Evolutionary conservation across 2,888 invertebrate species (phyloP).

Genomic region (Endomychus coccineus): DNA sequence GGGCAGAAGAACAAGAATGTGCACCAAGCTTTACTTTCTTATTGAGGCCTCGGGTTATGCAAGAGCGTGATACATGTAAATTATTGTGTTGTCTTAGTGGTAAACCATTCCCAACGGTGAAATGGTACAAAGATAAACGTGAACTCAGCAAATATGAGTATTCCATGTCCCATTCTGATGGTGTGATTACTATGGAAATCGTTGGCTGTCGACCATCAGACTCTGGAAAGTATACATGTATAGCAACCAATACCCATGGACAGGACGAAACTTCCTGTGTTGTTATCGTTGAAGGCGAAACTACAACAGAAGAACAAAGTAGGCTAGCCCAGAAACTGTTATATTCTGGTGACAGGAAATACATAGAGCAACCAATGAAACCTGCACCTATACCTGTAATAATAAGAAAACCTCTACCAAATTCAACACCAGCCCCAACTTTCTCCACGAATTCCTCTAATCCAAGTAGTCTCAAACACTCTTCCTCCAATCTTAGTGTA

Average conservation of each 20-base stretch:
- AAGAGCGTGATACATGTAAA: slow-evolving; percentile 92
- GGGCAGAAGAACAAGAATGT: slow-evolving; percentile 88
- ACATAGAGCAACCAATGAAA: slow-evolving; percentile 76
- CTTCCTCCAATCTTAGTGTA: slow-evolving; percentile 40
- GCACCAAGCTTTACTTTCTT: slow-evolving; percentile 98
- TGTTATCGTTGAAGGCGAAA: slow-evolving; percentile 87
- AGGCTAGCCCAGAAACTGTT: slow-evolving; percentile 81
- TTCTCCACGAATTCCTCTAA: no score
- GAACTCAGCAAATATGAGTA: slow-evolving; percentile 89
- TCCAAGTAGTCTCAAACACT: slow-evolving; percentile 42
- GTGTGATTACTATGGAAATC: slow-evolving; percentile 96
- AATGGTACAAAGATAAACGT: slow-evolving; percentile 85
- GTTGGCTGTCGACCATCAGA: slow-evolving; percentile 89
- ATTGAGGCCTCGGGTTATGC: slow-evolving; percentile 96
- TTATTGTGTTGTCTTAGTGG: slow-evolving; percentile 94
- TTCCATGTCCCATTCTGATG: slow-evolving; percentile 84
- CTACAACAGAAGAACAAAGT: slow-evolving; percentile 71
- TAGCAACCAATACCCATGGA: slow-evolving; percentile 90
- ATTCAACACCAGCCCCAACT: slow-evolving; percentile 44
- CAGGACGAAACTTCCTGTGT: slow-evolving; percentile 92
- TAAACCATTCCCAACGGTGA: slow-evolving; percentile 88
- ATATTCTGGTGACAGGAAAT: slow-evolving; percentile 83
- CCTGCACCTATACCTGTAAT: slow-evolving; percentile 71
- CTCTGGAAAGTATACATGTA: slow-evolving; percentile 92
- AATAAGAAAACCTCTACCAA: slow-evolving; percentile 48